Conservation (phyloP, 2,113 vertebrate species). For the Cottus gobio region DNA sequence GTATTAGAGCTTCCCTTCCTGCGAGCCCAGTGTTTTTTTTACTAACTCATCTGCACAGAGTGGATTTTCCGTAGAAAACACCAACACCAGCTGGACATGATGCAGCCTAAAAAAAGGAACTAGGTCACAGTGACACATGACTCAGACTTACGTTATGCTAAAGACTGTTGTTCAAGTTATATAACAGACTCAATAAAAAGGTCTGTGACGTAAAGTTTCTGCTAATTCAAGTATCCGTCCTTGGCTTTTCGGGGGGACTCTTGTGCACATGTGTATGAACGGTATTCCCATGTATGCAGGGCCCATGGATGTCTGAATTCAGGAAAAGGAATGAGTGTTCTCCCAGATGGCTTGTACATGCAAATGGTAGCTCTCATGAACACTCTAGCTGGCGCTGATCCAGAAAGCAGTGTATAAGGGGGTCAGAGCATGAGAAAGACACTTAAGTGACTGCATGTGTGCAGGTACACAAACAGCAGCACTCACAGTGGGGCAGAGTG, state of each 20-base stretch:
- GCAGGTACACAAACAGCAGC: slow-evolving; percentile 4
- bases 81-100: slow-evolving; percentile 18
- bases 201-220: slow-evolving; percentile 10
- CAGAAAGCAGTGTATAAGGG: slow-evolving; percentile 14
- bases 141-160: slow-evolving; percentile 28
- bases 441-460: slow-evolving; percentile 2
- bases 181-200: slow-evolving; percentile 15
- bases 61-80: slow-evolving; percentile 32
- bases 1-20: slow-evolving; percentile 15
- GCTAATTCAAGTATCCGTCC: not conserved
- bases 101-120: slow-evolving; percentile 29
- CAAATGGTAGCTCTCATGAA: slow-evolving; percentile 30
- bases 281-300: not conserved
- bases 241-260: not conserved
- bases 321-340: not conserved
- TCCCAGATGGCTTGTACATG: not conserved
- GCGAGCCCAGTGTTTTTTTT: not conserved
- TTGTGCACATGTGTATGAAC: not conserved
- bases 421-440: not conserved
- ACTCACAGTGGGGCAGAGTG: not conserved
- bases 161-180: slow-evolving; percentile 22
- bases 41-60: slow-evolving; percentile 47
- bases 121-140: slow-evolving; percentile 41
- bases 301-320: slow-evolving; percentile 9
- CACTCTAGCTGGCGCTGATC: slow-evolving; percentile 11